Evolutionary conservation across 1,140 invertebrate species (phyloP), one percentile per base, ranked within the genome.

Genomic region (Archivesica marissinica): DNA sequence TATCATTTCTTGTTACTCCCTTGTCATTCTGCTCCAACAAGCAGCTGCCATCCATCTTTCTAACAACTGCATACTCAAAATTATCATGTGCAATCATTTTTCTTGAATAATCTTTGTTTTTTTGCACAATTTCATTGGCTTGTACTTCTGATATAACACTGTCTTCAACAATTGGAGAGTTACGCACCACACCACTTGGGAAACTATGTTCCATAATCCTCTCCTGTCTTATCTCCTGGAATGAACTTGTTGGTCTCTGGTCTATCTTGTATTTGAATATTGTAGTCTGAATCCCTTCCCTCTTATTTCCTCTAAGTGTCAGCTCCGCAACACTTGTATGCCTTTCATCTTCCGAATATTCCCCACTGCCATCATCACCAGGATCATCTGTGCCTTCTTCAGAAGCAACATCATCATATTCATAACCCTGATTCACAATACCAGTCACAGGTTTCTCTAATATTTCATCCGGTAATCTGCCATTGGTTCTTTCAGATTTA

Each of bases 1-100:
- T n/a, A n/a, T n/a, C n/a, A n/a, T n/a, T n/a, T n/a, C n/a, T n/a
- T n/a, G n/a, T n/a, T n/a, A n/a, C n/a, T n/a, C n/a, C n/a, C n/a
- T n/a, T n/a, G n/a, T n/a, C n/a, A n/a, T n/a, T n/a, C n/a, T n/a
- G n/a, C n/a, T n/a, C 66, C 25, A 35, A 70, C 1, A 13, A 23
- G 41, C 15, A 6, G 1, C 6, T 20, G 47, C 33, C 7, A 25
- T 41, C 38, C n/a, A 28, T 33, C 59, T 56, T 82, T 35, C 23
- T 30, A n/a, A 82, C 52, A 56, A 82, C 35, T 74, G 66, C 66
- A 82, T 82, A 82, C 30, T 54, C 79, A 82, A 72, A 82, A 9
- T 74, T 54, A 59, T 82, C 79, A 59, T 82, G 79, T 28, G 47
- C 28, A 52, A 33, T n/a, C 13, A 11, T 20, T 35, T 33, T 15